phyloP scores from a whole-genome alignment of 2,797 vertebrate genomes.

The Cottoperca gobio region DNA sequence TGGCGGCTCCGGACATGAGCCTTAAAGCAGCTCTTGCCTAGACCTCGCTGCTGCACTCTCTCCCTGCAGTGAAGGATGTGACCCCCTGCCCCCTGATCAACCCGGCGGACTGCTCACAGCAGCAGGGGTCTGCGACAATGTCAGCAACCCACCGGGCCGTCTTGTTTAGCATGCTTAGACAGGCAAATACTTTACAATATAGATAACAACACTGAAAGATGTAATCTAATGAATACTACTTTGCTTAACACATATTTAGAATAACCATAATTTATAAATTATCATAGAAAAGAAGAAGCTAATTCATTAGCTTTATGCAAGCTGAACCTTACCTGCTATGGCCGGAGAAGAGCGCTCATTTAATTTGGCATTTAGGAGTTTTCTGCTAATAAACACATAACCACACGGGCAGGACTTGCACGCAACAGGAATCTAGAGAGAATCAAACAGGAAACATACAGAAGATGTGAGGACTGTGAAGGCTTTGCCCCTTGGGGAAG shows the following conservation, averaged over 20 bases:
- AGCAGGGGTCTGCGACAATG: no score
- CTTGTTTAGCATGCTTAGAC: no score
- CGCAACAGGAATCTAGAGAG: slow-evolving; percentile 94
- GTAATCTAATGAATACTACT: background rate
- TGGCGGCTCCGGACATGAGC: background rate
- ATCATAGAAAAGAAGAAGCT: no score
- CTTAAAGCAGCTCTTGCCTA: no score
- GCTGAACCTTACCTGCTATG: slow-evolving; percentile 87
- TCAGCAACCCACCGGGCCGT: no score
- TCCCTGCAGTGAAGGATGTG: no score
- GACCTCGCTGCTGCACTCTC: no score
- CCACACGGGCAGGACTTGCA: slow-evolving; percentile 98
- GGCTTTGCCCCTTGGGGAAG: background rate
- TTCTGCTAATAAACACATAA: slow-evolving; percentile 97
- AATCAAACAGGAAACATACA: slow-evolving; percentile 34
- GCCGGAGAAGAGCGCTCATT: slow-evolving; percentile 88
- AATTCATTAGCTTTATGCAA: background rate
- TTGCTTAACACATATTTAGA: background rate
- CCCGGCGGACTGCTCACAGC: no score
- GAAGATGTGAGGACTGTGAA: background rate
- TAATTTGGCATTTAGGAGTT: slow-evolving; percentile 94
- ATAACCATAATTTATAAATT: no score
- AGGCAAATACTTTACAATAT: no score
- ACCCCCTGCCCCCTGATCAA: no score
- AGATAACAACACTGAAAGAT: no score